A percentile compares a stretch with the other conserved stretches of the same genome.
Evolutionary conservation across 1,140 invertebrate genomes (phyloP).

Genomic region (Druon quercuslanigerum): DNA sequence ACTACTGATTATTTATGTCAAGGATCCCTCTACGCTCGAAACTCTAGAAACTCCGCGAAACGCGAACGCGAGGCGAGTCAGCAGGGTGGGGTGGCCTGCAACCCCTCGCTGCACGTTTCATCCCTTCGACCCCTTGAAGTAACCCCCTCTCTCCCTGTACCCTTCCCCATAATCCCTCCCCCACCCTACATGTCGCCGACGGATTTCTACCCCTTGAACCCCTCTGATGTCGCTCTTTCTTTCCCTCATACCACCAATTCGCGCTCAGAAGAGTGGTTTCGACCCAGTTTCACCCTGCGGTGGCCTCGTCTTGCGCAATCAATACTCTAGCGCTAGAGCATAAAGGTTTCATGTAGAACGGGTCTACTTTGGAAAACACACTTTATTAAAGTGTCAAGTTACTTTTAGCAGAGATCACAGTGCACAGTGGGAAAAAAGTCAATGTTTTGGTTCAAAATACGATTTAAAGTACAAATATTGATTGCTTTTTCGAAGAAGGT

Average conservation of each 20-base stretch:
- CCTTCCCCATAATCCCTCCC: slow-evolving; percentile 44
- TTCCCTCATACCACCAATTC: slow-evolving; percentile 32
- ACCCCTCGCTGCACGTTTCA: slow-evolving; percentile 22
- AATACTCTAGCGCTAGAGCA: slow-evolving; percentile 59
- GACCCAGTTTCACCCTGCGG: slow-evolving; percentile 71
- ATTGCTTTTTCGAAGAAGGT: too few species aligned
- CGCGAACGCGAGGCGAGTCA: slow-evolving; percentile 60
- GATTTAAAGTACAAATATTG: too few species aligned
- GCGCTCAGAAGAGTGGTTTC: slow-evolving; percentile 63
- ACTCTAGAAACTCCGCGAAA: slow-evolving; percentile 62
- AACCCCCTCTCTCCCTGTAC: slow-evolving; percentile 38
- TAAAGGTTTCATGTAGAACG: background rate
- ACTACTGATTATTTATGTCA: slow-evolving; percentile 75
- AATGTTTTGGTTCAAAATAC: too few species aligned
- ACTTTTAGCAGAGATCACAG: too few species aligned
- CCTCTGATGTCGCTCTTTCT: slow-evolving; percentile 3
- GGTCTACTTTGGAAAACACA: background rate
- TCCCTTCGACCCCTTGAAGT: slow-evolving; percentile 38
- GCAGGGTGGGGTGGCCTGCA: slow-evolving; percentile 34
- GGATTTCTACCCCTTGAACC: slow-evolving; percentile 7
- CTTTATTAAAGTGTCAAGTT: too few species aligned
- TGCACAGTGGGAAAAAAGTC: too few species aligned
- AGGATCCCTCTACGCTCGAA: slow-evolving; percentile 67
- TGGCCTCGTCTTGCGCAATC: slow-evolving; percentile 66
- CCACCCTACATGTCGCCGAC: slow-evolving; percentile 38